Evolutionary conservation across 2,113 vertebrate genomes (phyloP), one percentile per base, ranked within the genome.

Genomic region (Eupsittula cactorum): DNA sequence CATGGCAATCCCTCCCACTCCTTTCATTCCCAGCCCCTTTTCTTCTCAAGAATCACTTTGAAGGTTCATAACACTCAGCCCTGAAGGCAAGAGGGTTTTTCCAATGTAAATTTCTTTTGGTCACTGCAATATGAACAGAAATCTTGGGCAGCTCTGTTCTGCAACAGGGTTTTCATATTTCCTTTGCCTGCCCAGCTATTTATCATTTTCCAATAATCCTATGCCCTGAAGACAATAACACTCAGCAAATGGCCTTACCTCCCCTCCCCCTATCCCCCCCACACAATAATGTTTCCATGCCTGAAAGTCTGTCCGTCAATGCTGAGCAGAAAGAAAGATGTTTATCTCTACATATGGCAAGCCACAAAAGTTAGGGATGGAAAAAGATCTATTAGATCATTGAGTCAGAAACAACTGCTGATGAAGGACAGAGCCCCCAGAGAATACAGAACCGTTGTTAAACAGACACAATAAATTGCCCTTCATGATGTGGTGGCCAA

Each of bases 201-300:
- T 97, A 97, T 98, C 98, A 98, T 98, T 98, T 99, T 99, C 98
- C 98, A 98, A 99, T 99, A 99, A 98, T 98, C 96, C 97, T 71
- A 64, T 93, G 87, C 97, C 98, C 98, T 94, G 95, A 91, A 97
- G 98, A 98, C 98, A 98, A 39, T 97, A 97, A 95, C 88, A 97
- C 85, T 95, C 85, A 95, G 91, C 91, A 90, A 94, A 97, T 86
- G 87, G 95, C 94, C 91, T 78, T 39, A 50, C 71, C 42, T 85
- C 70, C 87, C 89, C 83, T 92, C 82, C 93, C 78, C 89, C 81
- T 42, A 2, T 39, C 85, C 74, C 74, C 35, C 73, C 63, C 70
- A 63, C 91, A 89, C 95, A 97, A 91, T 95, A 94, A 95, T 70
- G 73, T 93, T 94, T 93, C 88, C 95, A 82, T 77, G 96, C 96